Evolutionary conservation across 2,797 vertebrate genomes (phyloP), one percentile per base, ranked within the genome.

Genomic region (Pterois miles): DNA sequence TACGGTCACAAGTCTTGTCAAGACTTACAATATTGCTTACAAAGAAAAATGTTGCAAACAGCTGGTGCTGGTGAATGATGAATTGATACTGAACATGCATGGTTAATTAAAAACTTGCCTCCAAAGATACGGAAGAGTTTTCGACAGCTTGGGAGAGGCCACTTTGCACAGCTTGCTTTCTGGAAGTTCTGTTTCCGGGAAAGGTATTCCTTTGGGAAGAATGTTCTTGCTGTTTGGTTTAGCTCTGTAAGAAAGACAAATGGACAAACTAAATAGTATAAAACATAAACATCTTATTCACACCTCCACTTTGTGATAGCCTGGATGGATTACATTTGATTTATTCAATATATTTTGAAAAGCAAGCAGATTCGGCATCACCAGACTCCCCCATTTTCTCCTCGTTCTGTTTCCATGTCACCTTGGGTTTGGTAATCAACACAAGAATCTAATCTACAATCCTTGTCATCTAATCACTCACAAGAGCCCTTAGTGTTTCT

Each of bases 181-280:
- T 95, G 95, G 87, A 96, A 96, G 78, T 90, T 94, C 78, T 94
- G 95, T 79, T 94, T 95, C 68, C 94, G 82, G 59, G 88, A 89
- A 52, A 94, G 80, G 74, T 95, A 95, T 84, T 95, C 94, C 88
- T 95, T 95, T 53, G 95, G 95, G 90, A 95, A 96, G 80, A 93
- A 93, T 0, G 91, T 94, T 87, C 91, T 91, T 12, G 91, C 89
- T 33, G 92, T 91, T 75, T 94, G 94, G 81, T 94, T 95, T 43
- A 96, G 90, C 64, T 96, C 95, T 96, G 83, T 65, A 69, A 71
- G 23, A 72, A 36, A 78, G 53, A 78, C 36, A 81, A 76, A 71
- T 22, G n/a, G 14, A 65, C 27, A 71, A 53, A 74, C 3, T 48
- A 36, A 34, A 46, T n/a, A 59, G 70, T 27, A 87, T 29, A 52